Evolutionary conservation across 2,888 invertebrate genomes (phyloP).

Genomic region (Morpho deidamia): DNA sequence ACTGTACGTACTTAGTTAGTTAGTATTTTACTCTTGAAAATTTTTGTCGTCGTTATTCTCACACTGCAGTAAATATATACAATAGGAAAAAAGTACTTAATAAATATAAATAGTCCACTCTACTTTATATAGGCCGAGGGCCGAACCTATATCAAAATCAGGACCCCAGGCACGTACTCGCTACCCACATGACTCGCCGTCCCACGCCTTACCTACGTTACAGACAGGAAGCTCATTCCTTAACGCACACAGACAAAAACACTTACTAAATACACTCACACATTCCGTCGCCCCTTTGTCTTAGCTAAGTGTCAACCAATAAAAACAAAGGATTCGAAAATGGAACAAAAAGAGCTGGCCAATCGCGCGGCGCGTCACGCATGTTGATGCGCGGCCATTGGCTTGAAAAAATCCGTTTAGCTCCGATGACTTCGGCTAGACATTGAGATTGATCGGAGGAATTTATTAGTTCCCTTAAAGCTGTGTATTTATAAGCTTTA

Average conservation of each 20-base stretch:
- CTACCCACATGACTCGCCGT: constrained; percentile 37
- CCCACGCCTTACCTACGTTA: constrained; percentile 47
- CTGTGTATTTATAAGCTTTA: constrained; percentile 8
- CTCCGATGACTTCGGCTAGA: constrained; percentile 71
- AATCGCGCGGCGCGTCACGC: constrained; percentile 72
- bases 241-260: constrained; percentile 21
- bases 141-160: constrained; percentile 68
- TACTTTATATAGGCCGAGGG: constrained; percentile 50
- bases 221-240: constrained; percentile 64
- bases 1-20: no score
- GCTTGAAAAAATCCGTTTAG: constrained; percentile 76
- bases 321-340: constrained; percentile 78
- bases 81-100: constrained; percentile 12
- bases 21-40: no score
- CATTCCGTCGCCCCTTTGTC: constrained; percentile 72
- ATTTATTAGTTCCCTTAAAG: constrained; percentile 40
- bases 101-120: constrained; percentile 58
- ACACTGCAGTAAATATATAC: not conserved
- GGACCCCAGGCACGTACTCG: constrained; percentile 58
- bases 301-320: constrained; percentile 79
- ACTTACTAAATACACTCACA: constrained; percentile 61
- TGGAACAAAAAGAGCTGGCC: constrained; percentile 75
- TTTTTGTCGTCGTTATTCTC: no score
- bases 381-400: constrained; percentile 75
- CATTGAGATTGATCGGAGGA: constrained; percentile 64